A percentile compares a stretch with the other conserved stretches of the same genome.
These are phyloP conservation scores for Diachasma alloeum DNA, from an alignment of 1,140 invertebrate species.

Conservation along the genomic window DNA sequence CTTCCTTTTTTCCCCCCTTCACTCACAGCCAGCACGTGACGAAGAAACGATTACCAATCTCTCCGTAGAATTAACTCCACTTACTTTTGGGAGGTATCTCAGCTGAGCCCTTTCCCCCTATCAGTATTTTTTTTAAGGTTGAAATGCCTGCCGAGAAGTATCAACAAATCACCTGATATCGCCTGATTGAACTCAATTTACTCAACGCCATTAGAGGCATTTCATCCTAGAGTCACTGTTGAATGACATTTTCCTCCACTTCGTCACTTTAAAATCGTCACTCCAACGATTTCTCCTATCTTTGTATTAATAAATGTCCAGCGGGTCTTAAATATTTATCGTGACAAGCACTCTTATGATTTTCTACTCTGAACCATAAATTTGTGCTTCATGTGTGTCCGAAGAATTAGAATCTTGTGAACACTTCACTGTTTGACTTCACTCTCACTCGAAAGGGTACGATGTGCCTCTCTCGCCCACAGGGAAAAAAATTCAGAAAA, in stretches of 20 bases:
- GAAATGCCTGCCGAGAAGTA: neutral
- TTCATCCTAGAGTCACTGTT: neutral
- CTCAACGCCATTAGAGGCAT: neutral
- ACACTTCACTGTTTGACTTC: neutral
- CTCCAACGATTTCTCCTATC: neutral
- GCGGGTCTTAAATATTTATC: neutral
- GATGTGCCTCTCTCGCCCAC: no score
- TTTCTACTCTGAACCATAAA: neutral
- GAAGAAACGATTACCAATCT: neutral
- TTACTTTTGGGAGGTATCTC: neutral
- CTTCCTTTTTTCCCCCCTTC: neutral
- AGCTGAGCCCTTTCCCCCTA: neutral
- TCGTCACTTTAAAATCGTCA: neutral
- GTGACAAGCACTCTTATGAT: neutral
- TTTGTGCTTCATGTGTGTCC: neutral
- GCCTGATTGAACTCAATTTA: conserved; percentile 1
- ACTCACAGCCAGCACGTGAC: neutral
- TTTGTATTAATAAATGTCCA: conserved; percentile 1
- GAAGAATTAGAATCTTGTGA: neutral
- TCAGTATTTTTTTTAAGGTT: neutral
- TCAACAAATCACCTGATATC: conserved; percentile 11
- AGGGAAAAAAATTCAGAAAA: no score
- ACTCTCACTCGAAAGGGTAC: no score
- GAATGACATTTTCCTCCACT: neutral
- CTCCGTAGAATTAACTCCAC: neutral